phyloP scores from a whole-genome alignment of 2,797 vertebrate species.

The Rhinella marina region DNA sequence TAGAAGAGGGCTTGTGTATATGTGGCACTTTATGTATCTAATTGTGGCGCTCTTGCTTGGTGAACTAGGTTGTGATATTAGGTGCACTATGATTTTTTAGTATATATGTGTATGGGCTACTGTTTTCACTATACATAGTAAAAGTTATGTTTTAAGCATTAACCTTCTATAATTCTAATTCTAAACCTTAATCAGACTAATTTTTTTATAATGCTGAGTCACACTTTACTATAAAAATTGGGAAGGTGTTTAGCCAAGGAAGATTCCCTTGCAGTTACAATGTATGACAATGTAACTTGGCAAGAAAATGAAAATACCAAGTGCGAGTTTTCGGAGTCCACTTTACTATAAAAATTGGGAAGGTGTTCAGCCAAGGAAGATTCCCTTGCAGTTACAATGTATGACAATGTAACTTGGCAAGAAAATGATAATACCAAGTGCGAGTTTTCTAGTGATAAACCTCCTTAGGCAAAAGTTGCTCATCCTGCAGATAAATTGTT shows the following conservation, averaged over 20 bases:
- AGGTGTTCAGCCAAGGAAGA: not conserved
- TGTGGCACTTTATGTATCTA: no score
- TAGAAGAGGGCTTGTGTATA: no score
- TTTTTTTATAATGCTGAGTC: not conserved
- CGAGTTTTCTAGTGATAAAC: not conserved
- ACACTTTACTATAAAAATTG: constrained; percentile 9
- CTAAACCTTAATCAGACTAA: constrained; percentile 17
- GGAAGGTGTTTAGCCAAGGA: not conserved
- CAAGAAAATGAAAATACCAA: not conserved
- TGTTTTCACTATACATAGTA: no score
- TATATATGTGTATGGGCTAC: no score
- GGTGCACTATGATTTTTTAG: no score
- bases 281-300: not conserved
- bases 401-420: constrained; percentile 3
- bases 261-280: not conserved
- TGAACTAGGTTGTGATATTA: no score
- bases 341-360: constrained; percentile 18
- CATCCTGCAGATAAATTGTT: not conserved
- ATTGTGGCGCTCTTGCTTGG: no score
- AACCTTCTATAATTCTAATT: no score
- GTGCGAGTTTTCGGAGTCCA: not conserved
- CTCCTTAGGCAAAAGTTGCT: not conserved
- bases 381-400: not conserved
- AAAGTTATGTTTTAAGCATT: no score
- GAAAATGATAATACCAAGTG: not conserved